Evolutionary conservation across 2,888 invertebrate species (phyloP), one percentile per base, ranked within the genome.

Genomic region (Macrophya alboannulata): DNA sequence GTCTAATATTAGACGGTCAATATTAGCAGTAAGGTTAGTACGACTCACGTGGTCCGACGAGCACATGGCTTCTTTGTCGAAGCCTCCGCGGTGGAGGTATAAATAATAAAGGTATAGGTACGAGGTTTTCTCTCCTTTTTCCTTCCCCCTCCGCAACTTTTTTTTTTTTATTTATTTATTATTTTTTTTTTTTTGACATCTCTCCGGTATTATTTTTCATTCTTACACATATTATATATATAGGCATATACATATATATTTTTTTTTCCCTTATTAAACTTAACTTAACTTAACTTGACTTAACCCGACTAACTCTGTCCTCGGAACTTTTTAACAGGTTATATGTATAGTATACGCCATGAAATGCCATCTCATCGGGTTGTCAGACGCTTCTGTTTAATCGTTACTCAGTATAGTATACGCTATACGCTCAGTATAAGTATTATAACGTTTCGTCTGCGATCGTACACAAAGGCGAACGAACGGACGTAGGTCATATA

Each of bases 1-100:
- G 86, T 87, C 88, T 88, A 89, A 90, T 88, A 87, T 88, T 88
- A 88, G 82, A 88, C 88, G 88, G 88, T 89, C 88, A 88, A 89
- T 89, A 88, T 90, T 89, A 87, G 88, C 85, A 79, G 74, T 84
- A 85, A 59, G 82, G 82, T 85, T 85, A 85, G 85, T 85, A 85
- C 55, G 43, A 40, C 65, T 85, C 85, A 85, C 85, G 81, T 79
- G 79, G 76, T 85, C 79, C 72, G 59, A 31, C 85, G 87, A 86
- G 87, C 87, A 87, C 87, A 87, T 87, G 87, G 87, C 85, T 85
- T 85, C 85, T 81, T 83, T 85, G 84, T 83, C 74, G 72, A 85
- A 65, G 76, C 71, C 37, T 43, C 84, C 83, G 81, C 85, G 85
- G 59, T 68, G 65, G 85, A 83, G 83, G 68, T 83, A 83, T 83